Evolutionary conservation across 2,797 vertebrate species (phyloP).

Genomic region (Lophotriccus pileatus): DNA sequence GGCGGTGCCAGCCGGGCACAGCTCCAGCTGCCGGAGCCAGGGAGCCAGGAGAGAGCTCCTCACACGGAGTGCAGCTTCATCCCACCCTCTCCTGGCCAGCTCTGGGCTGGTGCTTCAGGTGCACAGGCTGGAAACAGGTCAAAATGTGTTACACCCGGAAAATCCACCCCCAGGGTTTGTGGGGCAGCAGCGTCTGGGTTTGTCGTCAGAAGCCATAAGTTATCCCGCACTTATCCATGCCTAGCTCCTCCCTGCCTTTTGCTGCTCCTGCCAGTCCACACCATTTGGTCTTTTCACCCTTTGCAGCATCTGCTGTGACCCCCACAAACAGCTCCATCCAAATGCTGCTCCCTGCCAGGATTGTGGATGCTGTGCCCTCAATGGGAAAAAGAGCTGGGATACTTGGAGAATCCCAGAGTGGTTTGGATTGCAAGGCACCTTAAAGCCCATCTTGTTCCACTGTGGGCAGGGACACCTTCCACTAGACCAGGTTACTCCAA

Average conservation of each 20-base stretch:
- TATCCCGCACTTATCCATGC: rapidly evolving
- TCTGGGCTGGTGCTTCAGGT: background rate
- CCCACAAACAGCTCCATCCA: background rate
- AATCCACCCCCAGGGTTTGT: background rate
- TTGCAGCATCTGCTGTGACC: background rate
- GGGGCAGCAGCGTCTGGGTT: background rate
- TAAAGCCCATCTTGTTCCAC: background rate
- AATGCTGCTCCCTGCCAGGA: background rate
- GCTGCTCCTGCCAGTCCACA: background rate
- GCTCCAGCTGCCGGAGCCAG: background rate
- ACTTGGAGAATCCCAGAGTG: background rate
- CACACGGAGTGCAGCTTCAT: background rate
- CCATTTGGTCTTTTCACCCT: background rate
- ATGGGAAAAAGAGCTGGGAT: rapidly evolving
- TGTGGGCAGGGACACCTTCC: background rate
- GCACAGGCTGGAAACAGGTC: background rate
- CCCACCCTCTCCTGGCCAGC: background rate
- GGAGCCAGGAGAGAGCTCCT: background rate
- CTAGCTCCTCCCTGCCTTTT: background rate
- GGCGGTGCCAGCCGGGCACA: background rate
- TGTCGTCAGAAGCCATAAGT: background rate
- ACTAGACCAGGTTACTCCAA: background rate
- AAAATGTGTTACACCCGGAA: background rate
- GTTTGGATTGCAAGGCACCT: background rate
- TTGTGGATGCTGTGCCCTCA: background rate